Evolutionary conservation across 1,140 invertebrate species (phyloP).

Genomic region (Temnothorax longispinosus): DNA sequence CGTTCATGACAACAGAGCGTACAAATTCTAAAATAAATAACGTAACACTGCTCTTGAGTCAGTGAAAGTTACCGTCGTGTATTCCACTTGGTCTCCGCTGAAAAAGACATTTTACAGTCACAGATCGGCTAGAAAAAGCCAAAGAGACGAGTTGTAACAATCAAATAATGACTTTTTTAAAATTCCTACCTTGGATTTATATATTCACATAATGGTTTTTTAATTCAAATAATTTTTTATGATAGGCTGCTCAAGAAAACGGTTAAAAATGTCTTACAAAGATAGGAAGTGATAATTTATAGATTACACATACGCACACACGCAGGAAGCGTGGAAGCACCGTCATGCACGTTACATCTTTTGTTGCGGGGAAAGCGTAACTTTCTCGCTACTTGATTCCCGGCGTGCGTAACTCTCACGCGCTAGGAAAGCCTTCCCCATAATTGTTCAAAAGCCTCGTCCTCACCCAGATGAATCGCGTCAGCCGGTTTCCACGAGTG

Average conservation of each 20-base stretch:
- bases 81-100: not conserved
- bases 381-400: constrained; percentile 7
- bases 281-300: not conserved
- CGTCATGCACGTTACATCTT: not conserved
- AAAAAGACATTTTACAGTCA: not conserved
- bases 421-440: not conserved
- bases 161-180: not conserved
- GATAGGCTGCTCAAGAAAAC: not conserved
- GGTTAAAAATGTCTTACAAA: not conserved
- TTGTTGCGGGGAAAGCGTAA: not conserved
- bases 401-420: not conserved
- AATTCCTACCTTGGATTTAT: not conserved
- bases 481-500: constrained; percentile 27
- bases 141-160: not conserved
- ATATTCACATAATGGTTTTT: not conserved
- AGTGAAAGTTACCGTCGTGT: not conserved
- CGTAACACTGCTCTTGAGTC: constrained; percentile 70
- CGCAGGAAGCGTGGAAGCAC: not conserved
- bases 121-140: not conserved
- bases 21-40: constrained; percentile 86
- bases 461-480: constrained; percentile 22
- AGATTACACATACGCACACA: not conserved
- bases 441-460: not conserved
- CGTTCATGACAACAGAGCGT: constrained; percentile 84
- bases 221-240: not conserved